Percentiles rank a stretch among this genome's conserved stretches.
phyloP scores from a whole-genome alignment of 2,888 invertebrate genomes.

The Catocala nupta region DNA sequence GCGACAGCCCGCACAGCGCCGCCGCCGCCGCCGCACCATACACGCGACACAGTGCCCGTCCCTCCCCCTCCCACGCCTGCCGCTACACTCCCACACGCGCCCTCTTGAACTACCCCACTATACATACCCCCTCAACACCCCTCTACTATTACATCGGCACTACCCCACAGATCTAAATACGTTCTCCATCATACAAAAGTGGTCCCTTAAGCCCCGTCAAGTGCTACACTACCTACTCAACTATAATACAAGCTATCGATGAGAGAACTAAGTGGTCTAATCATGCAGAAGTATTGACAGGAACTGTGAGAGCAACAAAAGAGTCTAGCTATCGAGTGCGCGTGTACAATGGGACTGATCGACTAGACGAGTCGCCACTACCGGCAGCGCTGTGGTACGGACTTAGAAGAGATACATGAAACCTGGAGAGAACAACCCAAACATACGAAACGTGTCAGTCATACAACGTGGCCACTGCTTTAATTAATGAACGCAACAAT shows the following conservation, averaged over 20 bases:
- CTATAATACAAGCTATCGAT: conserved; percentile 9
- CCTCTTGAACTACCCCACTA: no score
- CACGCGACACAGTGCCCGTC: conserved; percentile 7
- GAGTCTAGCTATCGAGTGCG: conserved; percentile 64
- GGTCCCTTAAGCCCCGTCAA: no score
- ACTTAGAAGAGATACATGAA: conserved; percentile 59
- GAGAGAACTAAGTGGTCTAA: conserved; percentile 13
- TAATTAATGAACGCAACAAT: conserved; percentile 3
- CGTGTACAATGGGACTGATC: conserved; percentile 26
- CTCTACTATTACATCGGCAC: no score
- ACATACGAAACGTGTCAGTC: neutral
- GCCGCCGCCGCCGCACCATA: conserved; percentile 28
- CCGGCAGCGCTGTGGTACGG: conserved; percentile 73
- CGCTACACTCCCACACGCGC: no score
- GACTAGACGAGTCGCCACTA: conserved; percentile 17
- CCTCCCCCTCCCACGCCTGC: neutral
- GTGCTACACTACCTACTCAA: neutral
- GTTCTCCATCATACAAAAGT: neutral
- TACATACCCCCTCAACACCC: no score
- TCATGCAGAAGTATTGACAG: conserved; percentile 16
- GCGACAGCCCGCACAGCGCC: conserved; percentile 55
- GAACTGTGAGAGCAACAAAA: conserved; percentile 35
- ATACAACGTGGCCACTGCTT: neutral
- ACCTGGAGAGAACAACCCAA: conserved; percentile 66
- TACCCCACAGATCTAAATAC: neutral